phyloP scores from a whole-genome alignment of 2,797 vertebrate genomes.

The Chlorospingus semifuscus region DNA sequence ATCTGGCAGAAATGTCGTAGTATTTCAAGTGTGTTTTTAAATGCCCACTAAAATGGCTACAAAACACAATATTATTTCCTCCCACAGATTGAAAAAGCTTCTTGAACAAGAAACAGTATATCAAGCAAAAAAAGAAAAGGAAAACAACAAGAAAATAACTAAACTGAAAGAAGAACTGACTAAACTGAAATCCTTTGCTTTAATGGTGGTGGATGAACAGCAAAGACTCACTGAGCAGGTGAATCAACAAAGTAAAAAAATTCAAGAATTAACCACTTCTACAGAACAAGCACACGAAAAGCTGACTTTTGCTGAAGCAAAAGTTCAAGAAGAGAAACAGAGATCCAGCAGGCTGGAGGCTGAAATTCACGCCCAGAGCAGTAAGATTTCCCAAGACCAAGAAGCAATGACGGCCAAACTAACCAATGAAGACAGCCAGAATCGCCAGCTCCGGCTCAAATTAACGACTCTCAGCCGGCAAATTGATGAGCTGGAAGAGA shows the following conservation, averaged over 20 bases:
- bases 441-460: slow-evolving; percentile 88
- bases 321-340: slow-evolving; percentile 84
- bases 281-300: slow-evolving; percentile 83
- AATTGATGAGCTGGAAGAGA: slow-evolving; percentile 93
- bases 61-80: slow-evolving; percentile 55
- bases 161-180: slow-evolving; percentile 90
- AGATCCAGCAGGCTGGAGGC: slow-evolving; percentile 85
- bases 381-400: slow-evolving; percentile 82
- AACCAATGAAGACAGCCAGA: slow-evolving; percentile 90
- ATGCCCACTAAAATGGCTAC: slow-evolving; percentile 2
- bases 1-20: not conserved
- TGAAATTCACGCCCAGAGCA: slow-evolving; percentile 81
- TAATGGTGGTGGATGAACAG: slow-evolving; percentile 96
- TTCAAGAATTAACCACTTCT: slow-evolving; percentile 83
- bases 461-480: slow-evolving; percentile 88
- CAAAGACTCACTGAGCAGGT: slow-evolving; percentile 88
- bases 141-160: slow-evolving; percentile 83
- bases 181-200: slow-evolving; percentile 94
- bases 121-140: slow-evolving; percentile 87
- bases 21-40: not conserved
- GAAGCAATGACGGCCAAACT: slow-evolving; percentile 90
- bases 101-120: slow-evolving; percentile 89
- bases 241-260: slow-evolving; percentile 84
- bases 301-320: slow-evolving; percentile 80
- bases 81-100: slow-evolving; percentile 89